Evolutionary conservation across 2,797 vertebrate genomes (phyloP), one percentile per base, ranked within the genome.

Genomic region (Odontamblyopus lacepedii): DNA sequence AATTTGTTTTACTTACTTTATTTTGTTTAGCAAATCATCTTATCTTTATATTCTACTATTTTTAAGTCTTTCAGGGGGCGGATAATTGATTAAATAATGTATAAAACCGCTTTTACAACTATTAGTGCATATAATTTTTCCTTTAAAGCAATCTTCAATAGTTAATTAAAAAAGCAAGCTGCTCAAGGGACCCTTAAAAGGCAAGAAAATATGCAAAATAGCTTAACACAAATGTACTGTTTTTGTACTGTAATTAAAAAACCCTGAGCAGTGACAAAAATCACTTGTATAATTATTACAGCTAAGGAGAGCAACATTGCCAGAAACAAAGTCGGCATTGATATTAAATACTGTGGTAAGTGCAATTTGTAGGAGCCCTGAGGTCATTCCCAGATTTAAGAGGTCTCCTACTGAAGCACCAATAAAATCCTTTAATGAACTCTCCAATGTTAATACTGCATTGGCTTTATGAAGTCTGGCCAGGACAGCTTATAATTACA

Each of bases 371-470:
- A 73, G 63, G 51, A 80, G 84, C 79, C 87, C 66, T 32, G 63
- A 84, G 88, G 84, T 87, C 77, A 78, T 67, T 67, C 75, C 82
- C 66, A 78, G 72, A 78, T 78, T 79, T 76, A 75, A 83, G 61
- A 79, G 82, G 77, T 83, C 75, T 59, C 63, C 4, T 78, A 65
- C 70, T 78, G 79, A 83, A 72, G 56, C 74, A 76, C 78, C 70
- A 89, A 89, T 88, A 89, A 89, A 88, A 76, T 67, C 53, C 4
- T 29, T 82, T 90, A 87, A 90, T 91, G 83, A 88, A 90, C 83
- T 87, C 81, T 74, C 81, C 77, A 82, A 76, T 82, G 86, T 86
- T 87, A 88, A 88, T 77, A 83, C 63, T 53, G 73, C 66, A 59
- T 72, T 71, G 66, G 71, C 69, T 88, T 89, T 79, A 90, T 84